Percentiles rank a stretch among this genome's conserved stretches.
These are phyloP conservation scores for Collichthys lucidus DNA, from an alignment of 2,113 vertebrate species.

Conservation along the genomic window DNA sequence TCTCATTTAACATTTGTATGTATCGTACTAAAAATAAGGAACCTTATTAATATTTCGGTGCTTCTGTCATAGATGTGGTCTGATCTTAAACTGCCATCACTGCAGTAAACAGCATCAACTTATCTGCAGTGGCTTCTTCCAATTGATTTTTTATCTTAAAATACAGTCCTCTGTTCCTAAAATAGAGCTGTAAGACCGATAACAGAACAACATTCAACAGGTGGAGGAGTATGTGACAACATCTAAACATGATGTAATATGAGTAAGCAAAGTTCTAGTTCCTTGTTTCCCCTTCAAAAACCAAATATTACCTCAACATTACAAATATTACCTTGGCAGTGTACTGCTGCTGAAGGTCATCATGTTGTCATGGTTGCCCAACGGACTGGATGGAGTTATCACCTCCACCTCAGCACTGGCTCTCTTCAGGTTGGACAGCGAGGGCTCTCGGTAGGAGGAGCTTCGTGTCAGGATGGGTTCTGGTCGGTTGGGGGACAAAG, in stretches of 20 bases:
- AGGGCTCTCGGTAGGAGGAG: conserved; percentile 85
- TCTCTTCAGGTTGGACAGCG: conserved; percentile 88
- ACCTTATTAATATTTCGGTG: too few relatives aligned
- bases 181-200: background rate
- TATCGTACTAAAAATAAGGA: too few relatives aligned
- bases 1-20: too few relatives aligned
- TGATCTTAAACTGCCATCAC: background rate
- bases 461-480: conserved; percentile 84
- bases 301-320: background rate
- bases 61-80: background rate
- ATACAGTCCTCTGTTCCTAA: background rate
- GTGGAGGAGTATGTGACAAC: background rate
- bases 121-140: background rate
- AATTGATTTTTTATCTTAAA: background rate
- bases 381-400: conserved; percentile 92
- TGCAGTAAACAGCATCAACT: background rate
- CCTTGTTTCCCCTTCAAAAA: background rate
- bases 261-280: background rate
- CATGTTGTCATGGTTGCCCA: conserved; percentile 94
- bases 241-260: background rate
- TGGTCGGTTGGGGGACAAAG: conserved; percentile 59
- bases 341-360: conserved; percentile 99
- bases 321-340: conserved; percentile 83
- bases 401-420: conserved; percentile 96
- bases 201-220: background rate